A percentile compares a stretch with the other conserved stretches of the same genome.
These are phyloP conservation scores for Toxotes jaculatrix DNA, from an alignment of 2,113 vertebrate species.

Conservation along the genomic window DNA sequence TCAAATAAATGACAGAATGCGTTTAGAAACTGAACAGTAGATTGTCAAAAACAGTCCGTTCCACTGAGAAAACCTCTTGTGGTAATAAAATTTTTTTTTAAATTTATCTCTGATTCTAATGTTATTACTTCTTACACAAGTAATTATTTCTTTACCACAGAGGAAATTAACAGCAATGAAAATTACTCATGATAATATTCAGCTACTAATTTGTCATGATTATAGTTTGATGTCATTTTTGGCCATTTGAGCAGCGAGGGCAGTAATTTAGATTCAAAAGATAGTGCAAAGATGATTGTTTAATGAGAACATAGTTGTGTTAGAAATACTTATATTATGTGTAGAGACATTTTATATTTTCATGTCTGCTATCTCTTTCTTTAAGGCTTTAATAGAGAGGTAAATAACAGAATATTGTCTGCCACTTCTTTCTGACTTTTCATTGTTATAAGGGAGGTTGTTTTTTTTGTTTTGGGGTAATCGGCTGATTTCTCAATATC, in stretches of 20 bases:
- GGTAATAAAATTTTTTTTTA: background rate
- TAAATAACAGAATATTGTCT: constrained; percentile 53
- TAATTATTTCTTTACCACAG: constrained; percentile 3
- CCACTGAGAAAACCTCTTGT: constrained; percentile 14
- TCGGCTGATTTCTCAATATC: background rate
- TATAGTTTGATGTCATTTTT: constrained; percentile 4
- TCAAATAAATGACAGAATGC: constrained; percentile 22
- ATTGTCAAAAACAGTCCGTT: constrained; percentile 67
- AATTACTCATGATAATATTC: background rate
- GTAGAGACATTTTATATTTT: constrained; percentile 15
- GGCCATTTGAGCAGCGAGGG: constrained; percentile 32
- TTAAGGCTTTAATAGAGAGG: constrained; percentile 71
- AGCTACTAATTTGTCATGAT: constrained; percentile 1
- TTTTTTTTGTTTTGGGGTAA: constrained; percentile 1
- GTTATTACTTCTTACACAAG: constrained; percentile 10
- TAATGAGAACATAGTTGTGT: constrained; percentile 37
- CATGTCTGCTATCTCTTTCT: constrained; percentile 26
- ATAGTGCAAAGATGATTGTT: constrained; percentile 65
- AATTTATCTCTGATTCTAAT: constrained; percentile 3
- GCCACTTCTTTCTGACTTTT: constrained; percentile 14
- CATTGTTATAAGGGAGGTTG: background rate
- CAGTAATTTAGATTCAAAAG: constrained; percentile 35
- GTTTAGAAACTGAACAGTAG: constrained; percentile 33
- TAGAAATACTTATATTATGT: constrained; percentile 18
- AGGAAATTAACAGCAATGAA: constrained; percentile 5